Evolutionary conservation across 2,797 vertebrate species (phyloP).

Genomic region (Pitangus sulphuratus): DNA sequence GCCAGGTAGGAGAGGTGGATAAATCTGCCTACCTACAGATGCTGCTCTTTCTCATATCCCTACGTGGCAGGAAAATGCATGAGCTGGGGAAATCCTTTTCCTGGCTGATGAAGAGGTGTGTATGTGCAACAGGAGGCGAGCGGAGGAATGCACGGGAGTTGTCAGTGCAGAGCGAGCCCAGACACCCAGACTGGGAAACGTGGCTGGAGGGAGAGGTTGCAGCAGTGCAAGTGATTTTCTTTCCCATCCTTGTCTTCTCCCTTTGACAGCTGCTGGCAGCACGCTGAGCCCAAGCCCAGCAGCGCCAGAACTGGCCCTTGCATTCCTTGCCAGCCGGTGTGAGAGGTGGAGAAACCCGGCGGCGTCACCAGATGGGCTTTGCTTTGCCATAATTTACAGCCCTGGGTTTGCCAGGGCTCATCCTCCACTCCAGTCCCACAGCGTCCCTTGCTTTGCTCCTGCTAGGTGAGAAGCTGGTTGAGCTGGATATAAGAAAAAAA

Average conservation of each 20-base stretch:
- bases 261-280: conserved; percentile 50
- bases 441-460: background rate
- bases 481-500: rapidly evolving
- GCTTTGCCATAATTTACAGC: background rate
- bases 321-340: background rate
- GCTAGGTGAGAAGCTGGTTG: rapidly evolving
- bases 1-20: conserved; percentile 53
- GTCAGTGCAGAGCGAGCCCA: background rate
- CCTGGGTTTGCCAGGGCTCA: background rate
- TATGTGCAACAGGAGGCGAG: rapidly evolving
- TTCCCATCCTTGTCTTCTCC: background rate
- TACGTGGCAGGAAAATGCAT: background rate
- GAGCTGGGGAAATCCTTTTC: background rate
- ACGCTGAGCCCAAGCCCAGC: background rate
- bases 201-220: conserved; percentile 5
- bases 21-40: background rate
- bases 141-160: background rate
- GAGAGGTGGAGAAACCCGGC: background rate
- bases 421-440: background rate
- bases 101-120: background rate
- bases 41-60: background rate
- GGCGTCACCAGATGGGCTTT: conserved; percentile 35
- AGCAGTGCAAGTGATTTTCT: background rate
- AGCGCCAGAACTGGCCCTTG: background rate
- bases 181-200: background rate